Evolutionary conservation across 2,888 invertebrate genomes (phyloP).

Genomic region (Dasysyrphus tricinctus): DNA sequence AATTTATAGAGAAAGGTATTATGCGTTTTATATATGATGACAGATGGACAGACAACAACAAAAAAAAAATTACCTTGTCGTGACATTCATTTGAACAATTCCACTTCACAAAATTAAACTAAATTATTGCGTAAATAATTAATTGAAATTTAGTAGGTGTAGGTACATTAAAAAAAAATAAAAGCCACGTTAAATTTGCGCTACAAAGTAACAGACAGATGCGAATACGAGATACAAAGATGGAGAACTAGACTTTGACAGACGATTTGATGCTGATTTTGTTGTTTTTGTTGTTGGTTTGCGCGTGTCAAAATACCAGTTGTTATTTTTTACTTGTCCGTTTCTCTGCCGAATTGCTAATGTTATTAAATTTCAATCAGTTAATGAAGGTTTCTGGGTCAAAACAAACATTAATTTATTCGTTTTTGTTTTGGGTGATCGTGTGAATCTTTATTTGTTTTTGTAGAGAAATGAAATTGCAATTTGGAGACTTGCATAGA

Average conservation of each 20-base stretch:
- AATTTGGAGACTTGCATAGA: slow-evolving; percentile 30
- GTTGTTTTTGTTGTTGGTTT: slow-evolving; percentile 41
- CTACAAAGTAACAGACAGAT: slow-evolving; percentile 3
- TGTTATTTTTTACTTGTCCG: not conserved
- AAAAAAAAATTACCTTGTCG: slow-evolving; percentile 22
- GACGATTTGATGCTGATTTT: slow-evolving; percentile 20
- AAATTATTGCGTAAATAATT: slow-evolving; percentile 26
- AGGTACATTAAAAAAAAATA: not conserved
- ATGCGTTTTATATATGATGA: too few relatives aligned
- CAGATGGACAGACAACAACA: not conserved
- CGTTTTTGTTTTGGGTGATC: not conserved
- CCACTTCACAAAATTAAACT: slow-evolving; percentile 22
- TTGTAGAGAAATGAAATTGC: slow-evolving; percentile 31
- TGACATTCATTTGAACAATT: slow-evolving; percentile 35
- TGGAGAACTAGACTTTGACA: slow-evolving; percentile 32
- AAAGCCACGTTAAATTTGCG: slow-evolving; percentile 26
- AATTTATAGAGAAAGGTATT: slow-evolving; percentile 38
- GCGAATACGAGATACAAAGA: slow-evolving; percentile 23
- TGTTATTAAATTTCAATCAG: slow-evolving; percentile 58
- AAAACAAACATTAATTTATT: slow-evolving; percentile 43
- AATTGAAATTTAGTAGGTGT: not conserved
- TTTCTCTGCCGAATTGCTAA: slow-evolving; percentile 22
- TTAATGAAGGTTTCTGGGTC: slow-evolving; percentile 68
- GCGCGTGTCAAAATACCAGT: slow-evolving; percentile 38
- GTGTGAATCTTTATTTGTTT: slow-evolving; percentile 12